These are phyloP conservation scores for Silurus asotus DNA, from an alignment of 2,113 vertebrate species.

Conservation along the genomic window DNA sequence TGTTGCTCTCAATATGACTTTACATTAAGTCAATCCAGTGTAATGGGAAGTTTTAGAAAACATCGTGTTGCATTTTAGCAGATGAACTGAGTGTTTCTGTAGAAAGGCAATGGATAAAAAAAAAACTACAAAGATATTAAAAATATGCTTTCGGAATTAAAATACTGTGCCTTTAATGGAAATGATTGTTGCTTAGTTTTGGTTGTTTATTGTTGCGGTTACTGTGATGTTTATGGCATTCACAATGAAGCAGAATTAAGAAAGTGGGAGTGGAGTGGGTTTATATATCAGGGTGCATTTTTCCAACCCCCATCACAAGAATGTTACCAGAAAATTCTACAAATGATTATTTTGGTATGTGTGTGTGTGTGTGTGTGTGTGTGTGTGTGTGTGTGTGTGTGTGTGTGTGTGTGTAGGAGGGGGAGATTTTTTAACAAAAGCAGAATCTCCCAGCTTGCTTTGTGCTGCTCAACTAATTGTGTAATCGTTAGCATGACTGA, in stretches of 20 bases:
- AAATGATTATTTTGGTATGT: slow-evolving; percentile 48
- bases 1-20: slow-evolving; percentile 22
- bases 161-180: slow-evolving; percentile 25
- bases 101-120: slow-evolving; percentile 6
- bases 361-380: neutral
- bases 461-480: slow-evolving; percentile 68
- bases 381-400: slow-evolving; percentile 40
- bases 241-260: slow-evolving; percentile 47
- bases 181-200: slow-evolving; percentile 35
- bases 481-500: slow-evolving; percentile 73
- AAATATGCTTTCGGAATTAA: slow-evolving; percentile 40
- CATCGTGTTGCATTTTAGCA: slow-evolving; percentile 40
- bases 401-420: slow-evolving; percentile 43
- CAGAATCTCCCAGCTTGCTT: slow-evolving; percentile 50
- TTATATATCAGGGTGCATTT: slow-evolving; percentile 46
- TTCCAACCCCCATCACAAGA: slow-evolving; percentile 48
- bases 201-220: slow-evolving; percentile 45
- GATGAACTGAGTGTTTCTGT: slow-evolving; percentile 29
- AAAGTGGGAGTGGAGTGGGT: slow-evolving; percentile 48
- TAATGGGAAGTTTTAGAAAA: slow-evolving; percentile 42
- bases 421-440: slow-evolving; percentile 45
- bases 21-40: slow-evolving; percentile 30
- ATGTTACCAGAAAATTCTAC: slow-evolving; percentile 46
- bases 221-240: slow-evolving; percentile 41
- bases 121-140: slow-evolving; percentile 41